A percentile compares a stretch with the other conserved stretches of the same genome.
These are phyloP conservation scores for Muscina levida DNA, from an alignment of 2,888 invertebrate species.

Conservation along the genomic window DNA sequence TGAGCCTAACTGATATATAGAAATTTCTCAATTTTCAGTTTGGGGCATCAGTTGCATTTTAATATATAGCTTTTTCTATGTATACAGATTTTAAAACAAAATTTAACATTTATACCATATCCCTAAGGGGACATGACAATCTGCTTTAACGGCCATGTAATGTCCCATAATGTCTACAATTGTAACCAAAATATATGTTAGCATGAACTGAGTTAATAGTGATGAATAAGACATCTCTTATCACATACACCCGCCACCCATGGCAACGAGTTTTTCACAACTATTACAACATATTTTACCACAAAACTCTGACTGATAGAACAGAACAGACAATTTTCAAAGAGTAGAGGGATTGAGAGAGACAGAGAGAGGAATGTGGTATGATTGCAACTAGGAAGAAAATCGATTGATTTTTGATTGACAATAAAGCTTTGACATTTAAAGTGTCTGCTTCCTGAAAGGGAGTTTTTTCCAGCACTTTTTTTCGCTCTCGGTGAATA, in stretches of 20 bases:
- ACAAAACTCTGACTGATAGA: conserved; percentile 25
- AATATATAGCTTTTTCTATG: too few relatives aligned
- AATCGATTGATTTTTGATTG: conserved; percentile 78
- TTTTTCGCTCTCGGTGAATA: conserved; percentile 11
- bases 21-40: too few relatives aligned
- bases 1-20: too few relatives aligned
- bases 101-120: too few relatives aligned
- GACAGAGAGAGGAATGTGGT: too few relatives aligned
- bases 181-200: too few relatives aligned
- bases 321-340: conserved; percentile 7
- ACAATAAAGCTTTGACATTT: conserved; percentile 77
- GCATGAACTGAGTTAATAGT: conserved; percentile 35
- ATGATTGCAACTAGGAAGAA: conserved; percentile 24
- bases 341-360: neutral
- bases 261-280: conserved; percentile 1
- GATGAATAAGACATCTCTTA: conserved; percentile 48
- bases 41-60: too few relatives aligned
- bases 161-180: too few relatives aligned
- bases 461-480: conserved; percentile 54
- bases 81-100: too few relatives aligned
- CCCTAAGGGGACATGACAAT: too few relatives aligned
- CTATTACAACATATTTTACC: conserved; percentile 27
- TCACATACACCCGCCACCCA: conserved; percentile 15
- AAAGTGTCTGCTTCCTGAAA: conserved; percentile 76
- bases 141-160: too few relatives aligned